phyloP scores from a whole-genome alignment of 2,888 invertebrate genomes.

The Cinara cedri region DNA sequence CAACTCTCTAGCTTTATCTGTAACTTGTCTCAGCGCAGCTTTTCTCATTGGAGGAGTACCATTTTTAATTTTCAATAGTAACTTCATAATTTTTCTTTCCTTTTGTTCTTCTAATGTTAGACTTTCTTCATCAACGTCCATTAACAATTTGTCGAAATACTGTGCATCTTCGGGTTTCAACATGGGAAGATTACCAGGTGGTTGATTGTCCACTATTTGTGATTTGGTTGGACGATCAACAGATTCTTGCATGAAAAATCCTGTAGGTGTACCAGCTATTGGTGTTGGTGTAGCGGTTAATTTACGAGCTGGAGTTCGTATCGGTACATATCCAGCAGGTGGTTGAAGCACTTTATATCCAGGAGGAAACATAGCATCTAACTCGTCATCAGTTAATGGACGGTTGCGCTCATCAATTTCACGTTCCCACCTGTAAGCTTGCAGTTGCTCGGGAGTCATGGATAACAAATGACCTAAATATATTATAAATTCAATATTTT shows the following conservation, averaged over 20 bases:
- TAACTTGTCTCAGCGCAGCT: constrained; percentile 94
- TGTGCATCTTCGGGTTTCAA: constrained; percentile 99
- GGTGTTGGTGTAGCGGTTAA: constrained; percentile 98
- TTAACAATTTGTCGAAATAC: constrained; percentile 97
- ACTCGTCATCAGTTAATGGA: constrained; percentile 94
- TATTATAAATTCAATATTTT: neutral
- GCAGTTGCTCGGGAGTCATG: constrained; percentile 99
- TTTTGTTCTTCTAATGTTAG: constrained; percentile 96
- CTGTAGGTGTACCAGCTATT: constrained; percentile 86
- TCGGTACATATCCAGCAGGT: constrained; percentile 92
- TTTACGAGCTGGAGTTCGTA: constrained; percentile 96
- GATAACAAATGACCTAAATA: constrained; percentile 80
- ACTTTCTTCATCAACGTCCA: constrained; percentile 96
- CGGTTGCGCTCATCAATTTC: constrained; percentile 98
- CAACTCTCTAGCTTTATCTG: constrained; percentile 97
- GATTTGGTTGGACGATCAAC: constrained; percentile 86
- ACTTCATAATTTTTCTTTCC: constrained; percentile 98
- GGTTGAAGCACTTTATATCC: constrained; percentile 97
- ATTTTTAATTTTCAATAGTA: constrained; percentile 97
- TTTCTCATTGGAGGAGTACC: constrained; percentile 99
- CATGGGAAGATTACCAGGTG: constrained; percentile 96
- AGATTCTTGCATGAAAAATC: constrained; percentile 93
- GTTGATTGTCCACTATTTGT: constrained; percentile 87
- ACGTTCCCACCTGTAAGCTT: constrained; percentile 96
- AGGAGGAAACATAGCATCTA: constrained; percentile 96